Conservation (phyloP, 2,797 vertebrate species). For the Anguilla pacifica region DNA sequence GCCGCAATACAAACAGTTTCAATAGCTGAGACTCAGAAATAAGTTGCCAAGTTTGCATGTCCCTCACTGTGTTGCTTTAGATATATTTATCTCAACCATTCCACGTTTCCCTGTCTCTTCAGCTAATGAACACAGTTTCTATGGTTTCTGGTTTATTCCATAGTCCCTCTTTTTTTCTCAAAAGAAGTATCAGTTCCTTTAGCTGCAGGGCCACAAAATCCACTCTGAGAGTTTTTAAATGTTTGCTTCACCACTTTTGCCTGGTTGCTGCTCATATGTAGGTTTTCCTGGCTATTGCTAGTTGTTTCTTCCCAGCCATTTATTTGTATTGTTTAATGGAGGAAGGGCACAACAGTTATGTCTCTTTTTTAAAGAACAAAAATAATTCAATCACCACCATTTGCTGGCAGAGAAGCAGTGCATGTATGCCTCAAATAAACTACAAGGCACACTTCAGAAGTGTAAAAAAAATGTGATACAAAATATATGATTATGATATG, state of each 20-base stretch:
- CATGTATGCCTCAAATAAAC: not conserved
- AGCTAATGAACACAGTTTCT: not conserved
- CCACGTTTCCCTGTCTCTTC: not conserved
- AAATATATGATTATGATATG: not conserved
- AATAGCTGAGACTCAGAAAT: not conserved
- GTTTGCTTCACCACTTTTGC: no score
- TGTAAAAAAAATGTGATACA: not conserved
- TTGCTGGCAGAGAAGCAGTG: not conserved
- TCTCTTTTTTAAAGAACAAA: not conserved
- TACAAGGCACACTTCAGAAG: not conserved
- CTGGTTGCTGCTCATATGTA: not conserved
- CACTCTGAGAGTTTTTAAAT: not conserved
- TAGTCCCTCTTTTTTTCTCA: not conserved
- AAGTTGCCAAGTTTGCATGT: not conserved
- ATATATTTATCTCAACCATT: not conserved
- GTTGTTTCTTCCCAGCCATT: not conserved
- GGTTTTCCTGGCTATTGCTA: not conserved
- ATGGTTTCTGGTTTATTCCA: not conserved
- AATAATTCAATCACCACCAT: no score
- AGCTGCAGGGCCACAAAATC: not conserved
- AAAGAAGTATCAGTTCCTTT: not conserved
- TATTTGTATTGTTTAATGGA: not conserved
- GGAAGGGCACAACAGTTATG: not conserved
- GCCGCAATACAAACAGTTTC: not conserved
- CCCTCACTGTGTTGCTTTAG: not conserved